Base-by-base conservation (phyloP, 1,140 invertebrate species). In the Acromyrmex heyeri region DNA sequence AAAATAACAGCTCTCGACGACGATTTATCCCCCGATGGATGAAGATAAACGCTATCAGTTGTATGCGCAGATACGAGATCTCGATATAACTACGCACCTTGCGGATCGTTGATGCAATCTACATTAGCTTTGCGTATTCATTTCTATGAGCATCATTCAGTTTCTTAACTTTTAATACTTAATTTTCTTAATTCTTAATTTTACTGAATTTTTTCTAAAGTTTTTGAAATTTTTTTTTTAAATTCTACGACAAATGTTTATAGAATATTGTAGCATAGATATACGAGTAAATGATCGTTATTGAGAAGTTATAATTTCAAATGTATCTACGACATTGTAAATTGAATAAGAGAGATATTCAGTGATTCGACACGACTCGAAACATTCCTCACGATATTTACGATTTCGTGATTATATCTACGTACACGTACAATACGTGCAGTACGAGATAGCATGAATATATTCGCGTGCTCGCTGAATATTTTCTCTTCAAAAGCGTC, bases 331-430 rank as follows among this genome's bases (percentile, higher is more conserved):
- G 34, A 21, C 18, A 83, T 73, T 48, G 27, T 75, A 61, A 75
- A 83, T 83, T 61, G 79, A 61, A 14, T 75, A 73, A 83, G 69
- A 73, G 69, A 83, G 69, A 61, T 61, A 72, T 83, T 75, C 79
- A 48, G 69, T 83, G 69, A 83, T 83, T 83, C 79, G 79, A 83
- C 69, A 73, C 70, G 79, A 83, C 69, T 73, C 69, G 55, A 70
- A 61, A 83, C 69, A 83, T 83, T 83, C 79, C 79, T 30, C 70
- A 10, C 3, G 69, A 83, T 82, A 89, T 88, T 89, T 89, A 89
- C 73, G 78, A 89, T 88, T 89, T 70, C 81, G 53, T 79, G 88
- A 89, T 88, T 89, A 86, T 69, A 85, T 86, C 79, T 83, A 61
- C 67, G 72, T 73, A 75, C 61, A 67, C 76, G 76, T 69, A 27